Evolutionary conservation across 2,797 vertebrate species (phyloP), one percentile per base, ranked within the genome.

Genomic region (Enteromius trimaculatus): DNA sequence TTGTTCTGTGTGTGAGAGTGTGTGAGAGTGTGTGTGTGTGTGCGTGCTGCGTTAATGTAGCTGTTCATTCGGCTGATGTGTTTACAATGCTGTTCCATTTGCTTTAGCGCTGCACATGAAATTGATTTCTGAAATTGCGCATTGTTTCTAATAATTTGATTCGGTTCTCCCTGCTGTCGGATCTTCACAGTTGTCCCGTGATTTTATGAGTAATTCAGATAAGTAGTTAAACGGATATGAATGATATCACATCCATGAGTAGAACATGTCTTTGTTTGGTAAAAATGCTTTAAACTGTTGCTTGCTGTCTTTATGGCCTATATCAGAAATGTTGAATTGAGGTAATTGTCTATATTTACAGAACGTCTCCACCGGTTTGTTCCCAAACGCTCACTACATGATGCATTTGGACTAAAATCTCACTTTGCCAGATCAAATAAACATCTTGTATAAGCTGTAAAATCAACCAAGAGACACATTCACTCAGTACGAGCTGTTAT

Each of bases 1-100:
- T 83, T 58, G 82, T 62, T 72, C 39, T 37, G 16, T 37, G 39
- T n/a, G 49, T 26, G 39, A 2, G 51, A 23, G 42, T 64, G 55
- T 47, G 69, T 31, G 51, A 47, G 23, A 29, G 23, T 37, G 55
- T 49, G 62, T 14, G 68, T 10, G 17, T 37, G 29, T 3, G 39
- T 3, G 21, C 2, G 2, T 6, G 6, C 49, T 13, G 49, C 6
- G 11, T 68, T 69, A 44, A 51, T 76, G 75, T 66, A 71, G 74
- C 39, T 51, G 71, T 29, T 76, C 53, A 78, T 74, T 81, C 69
- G 9, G 3, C 14, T 47, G 42, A 79, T 82, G 77, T 79, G 60
- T 81, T 78, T 85, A 81, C 83, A 80, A 44, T 51, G 68, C 75
- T 65, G 23, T 70, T 66, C 62, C 62, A 85, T 84, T 82, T 79